phyloP scores from a whole-genome alignment of 2,113 vertebrate species.

The Rattus rattus region DNA sequence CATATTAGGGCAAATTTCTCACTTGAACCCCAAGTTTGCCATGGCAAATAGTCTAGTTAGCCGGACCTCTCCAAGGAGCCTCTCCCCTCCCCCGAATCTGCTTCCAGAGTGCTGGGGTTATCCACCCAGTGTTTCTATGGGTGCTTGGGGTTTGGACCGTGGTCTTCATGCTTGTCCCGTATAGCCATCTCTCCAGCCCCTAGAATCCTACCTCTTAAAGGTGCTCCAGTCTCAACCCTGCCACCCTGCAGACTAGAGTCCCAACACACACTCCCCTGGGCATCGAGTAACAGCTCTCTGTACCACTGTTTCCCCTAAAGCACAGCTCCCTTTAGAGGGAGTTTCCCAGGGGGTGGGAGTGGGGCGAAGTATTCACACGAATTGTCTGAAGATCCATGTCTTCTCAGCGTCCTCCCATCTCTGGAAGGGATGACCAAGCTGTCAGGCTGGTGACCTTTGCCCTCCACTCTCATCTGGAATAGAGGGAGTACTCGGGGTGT shows the following conservation, averaged over 20 bases:
- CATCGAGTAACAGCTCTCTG: neutral
- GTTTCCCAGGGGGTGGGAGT: neutral
- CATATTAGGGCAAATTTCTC: neutral
- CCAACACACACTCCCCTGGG: neutral
- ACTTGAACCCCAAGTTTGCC: neutral
- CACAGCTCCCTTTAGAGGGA: neutral
- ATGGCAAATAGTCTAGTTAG: neutral
- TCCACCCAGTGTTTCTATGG: neutral
- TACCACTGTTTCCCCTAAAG: neutral
- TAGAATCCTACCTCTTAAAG: neutral
- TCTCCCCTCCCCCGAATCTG: neutral
- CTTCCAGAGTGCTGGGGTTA: neutral
- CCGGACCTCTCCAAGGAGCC: neutral
- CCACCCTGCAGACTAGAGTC: neutral
- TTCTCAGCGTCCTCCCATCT: neutral
- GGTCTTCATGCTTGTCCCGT: neutral
- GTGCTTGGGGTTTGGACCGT: neutral
- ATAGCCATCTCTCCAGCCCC: neutral
- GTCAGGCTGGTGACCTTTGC: neutral
- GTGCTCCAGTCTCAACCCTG: neutral
- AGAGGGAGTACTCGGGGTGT: accelerated
- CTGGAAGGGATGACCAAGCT: neutral
- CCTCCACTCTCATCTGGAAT: too few species aligned
- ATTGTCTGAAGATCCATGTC: neutral
- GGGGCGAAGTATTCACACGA: accelerated